A percentile compares a stretch with the other conserved stretches of the same genome.
phyloP scores from a whole-genome alignment of 2,113 vertebrate species.

The Etia nguti region DNA sequence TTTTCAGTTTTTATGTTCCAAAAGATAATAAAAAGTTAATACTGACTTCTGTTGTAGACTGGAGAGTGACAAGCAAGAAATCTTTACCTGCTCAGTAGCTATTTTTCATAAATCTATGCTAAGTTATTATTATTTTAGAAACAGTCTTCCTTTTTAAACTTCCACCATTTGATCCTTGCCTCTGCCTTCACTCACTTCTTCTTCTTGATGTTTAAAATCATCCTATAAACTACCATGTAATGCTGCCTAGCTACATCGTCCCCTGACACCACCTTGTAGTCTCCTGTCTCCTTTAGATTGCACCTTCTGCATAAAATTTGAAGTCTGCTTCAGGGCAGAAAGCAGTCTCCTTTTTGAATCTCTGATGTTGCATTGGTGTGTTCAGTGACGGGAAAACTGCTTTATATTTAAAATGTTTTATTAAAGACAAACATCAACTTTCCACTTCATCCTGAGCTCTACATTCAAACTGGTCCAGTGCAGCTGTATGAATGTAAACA shows the following conservation, averaged over 20 bases:
- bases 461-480: not conserved
- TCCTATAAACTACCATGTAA: not conserved
- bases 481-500: rapidly evolving
- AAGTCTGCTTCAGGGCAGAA: not conserved
- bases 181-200: not conserved
- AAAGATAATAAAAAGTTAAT: not conserved
- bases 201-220: not conserved
- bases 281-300: no score
- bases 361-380: not conserved
- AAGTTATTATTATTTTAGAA: not conserved
- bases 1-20: rapidly evolving
- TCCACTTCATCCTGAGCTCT: not conserved
- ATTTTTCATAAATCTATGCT: not conserved
- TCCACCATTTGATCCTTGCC: not conserved
- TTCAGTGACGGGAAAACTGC: rapidly evolving
- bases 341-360: not conserved
- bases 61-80: rapidly evolving
- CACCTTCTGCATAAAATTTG: no score
- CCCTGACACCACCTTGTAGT: rapidly evolving
- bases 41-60: not conserved
- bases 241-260: rapidly evolving
- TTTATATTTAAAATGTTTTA: rapidly evolving
- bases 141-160: not conserved
- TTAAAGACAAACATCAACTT: not conserved
- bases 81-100: not conserved